phyloP scores from a whole-genome alignment of 1,140 invertebrate genomes.

The Drosophila pallidifrons region DNA sequence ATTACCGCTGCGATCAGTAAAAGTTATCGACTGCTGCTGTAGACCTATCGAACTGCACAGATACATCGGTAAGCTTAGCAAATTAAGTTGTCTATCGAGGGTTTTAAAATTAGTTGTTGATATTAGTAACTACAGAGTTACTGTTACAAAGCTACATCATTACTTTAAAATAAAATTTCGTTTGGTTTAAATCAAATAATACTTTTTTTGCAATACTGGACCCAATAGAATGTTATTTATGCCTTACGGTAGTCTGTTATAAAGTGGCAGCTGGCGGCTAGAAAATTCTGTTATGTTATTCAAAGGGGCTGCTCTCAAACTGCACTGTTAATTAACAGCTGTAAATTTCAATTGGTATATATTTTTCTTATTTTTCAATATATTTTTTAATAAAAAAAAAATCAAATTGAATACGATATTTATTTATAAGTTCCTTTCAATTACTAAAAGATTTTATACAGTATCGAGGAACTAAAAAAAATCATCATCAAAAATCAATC shows the following conservation, averaged over 20 bases:
- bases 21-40: slow-evolving; percentile 34
- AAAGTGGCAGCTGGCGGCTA: neutral
- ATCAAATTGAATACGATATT: neutral
- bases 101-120: neutral
- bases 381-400: neutral
- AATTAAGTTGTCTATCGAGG: slow-evolving; percentile 18
- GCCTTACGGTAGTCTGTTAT: slow-evolving; percentile 6
- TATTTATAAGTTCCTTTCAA: no score
- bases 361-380: no score
- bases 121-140: no score
- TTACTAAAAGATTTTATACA: no score
- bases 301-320: neutral
- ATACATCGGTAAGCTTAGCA: slow-evolving; percentile 6
- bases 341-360: neutral
- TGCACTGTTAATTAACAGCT: neutral
- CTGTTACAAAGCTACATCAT: no score
- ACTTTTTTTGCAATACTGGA: neutral
- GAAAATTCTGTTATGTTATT: neutral
- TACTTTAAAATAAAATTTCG: neutral
- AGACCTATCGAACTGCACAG: slow-evolving; percentile 19
- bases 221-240: neutral
- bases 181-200: neutral
- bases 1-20: slow-evolving; percentile 67
- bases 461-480: no score
- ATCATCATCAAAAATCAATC: neutral